Percentiles rank a stretch among this genome's conserved stretches.
Conservation (phyloP, 2,888 invertebrate species). For the Acanthopleura granulata region DNA sequence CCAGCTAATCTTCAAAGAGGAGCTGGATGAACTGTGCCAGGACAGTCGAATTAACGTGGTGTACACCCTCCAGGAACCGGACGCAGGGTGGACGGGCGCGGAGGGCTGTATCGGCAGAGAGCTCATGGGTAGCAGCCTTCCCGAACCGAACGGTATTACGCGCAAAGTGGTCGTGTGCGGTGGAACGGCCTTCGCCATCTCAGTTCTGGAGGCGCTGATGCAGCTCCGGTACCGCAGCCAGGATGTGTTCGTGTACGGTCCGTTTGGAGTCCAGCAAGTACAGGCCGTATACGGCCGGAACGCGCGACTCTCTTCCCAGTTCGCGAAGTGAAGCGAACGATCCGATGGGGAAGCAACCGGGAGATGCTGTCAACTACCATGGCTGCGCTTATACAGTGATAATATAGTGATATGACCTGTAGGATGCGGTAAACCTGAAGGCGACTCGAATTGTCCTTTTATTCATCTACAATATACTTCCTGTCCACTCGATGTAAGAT, state of each 20-base stretch:
- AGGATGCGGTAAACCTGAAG: too few relatives aligned
- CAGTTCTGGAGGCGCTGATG: background rate
- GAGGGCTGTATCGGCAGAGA: background rate
- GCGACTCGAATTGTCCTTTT: too few relatives aligned
- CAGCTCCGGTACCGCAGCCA: background rate
- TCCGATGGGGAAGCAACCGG: too few relatives aligned
- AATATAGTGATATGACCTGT: too few relatives aligned
- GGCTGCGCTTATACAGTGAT: too few relatives aligned
- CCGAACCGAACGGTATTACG: background rate
- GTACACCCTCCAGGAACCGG: conserved; percentile 11
- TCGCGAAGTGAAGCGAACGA: background rate
- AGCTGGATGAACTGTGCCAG: background rate
- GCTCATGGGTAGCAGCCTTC: background rate
- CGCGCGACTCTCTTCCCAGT: background rate
- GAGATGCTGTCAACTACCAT: too few relatives aligned
- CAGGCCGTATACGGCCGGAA: background rate
- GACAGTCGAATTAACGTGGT: background rate
- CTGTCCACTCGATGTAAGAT: too few relatives aligned
- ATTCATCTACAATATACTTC: too few relatives aligned
- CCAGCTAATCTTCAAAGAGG: conserved; percentile 1
- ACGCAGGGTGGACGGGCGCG: background rate
- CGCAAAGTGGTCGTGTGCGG: conserved; percentile 7
- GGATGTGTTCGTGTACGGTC: conserved; percentile 7
- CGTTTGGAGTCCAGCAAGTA: background rate
- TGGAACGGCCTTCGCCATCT: background rate